phyloP scores from a whole-genome alignment of 2,797 vertebrate species.

The Zenarchopterus dispar region DNA sequence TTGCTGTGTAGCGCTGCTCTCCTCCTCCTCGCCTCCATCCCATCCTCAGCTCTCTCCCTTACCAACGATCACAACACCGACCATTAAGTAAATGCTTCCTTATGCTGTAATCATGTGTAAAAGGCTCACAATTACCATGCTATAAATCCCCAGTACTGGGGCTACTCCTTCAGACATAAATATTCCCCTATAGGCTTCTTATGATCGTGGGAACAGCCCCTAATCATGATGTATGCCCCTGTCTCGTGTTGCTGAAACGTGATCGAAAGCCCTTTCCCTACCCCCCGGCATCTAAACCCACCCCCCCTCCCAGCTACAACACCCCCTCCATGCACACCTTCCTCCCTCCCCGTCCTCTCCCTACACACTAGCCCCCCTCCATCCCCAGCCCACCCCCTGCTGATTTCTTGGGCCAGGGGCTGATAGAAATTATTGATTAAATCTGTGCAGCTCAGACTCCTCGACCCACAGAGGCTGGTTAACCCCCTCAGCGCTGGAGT shows the following conservation, averaged over 20 bases:
- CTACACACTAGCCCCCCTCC: conserved; percentile 47
- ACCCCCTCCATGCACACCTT: conserved; percentile 22
- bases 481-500: conserved; percentile 82
- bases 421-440: conserved; percentile 95
- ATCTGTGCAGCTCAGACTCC: conserved; percentile 88
- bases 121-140: conserved; percentile 84
- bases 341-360: conserved; percentile 25
- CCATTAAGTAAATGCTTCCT: conserved; percentile 87
- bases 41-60: conserved; percentile 38
- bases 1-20: conserved; percentile 54
- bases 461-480: conserved; percentile 87
- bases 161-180: conserved; percentile 80
- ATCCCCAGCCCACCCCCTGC: conserved; percentile 77
- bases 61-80: conserved; percentile 57
- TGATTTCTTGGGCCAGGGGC: conserved; percentile 88
- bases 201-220: conserved; percentile 85
- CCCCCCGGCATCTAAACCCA: conserved; percentile 71
- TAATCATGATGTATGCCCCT: conserved; percentile 87
- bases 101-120: conserved; percentile 86
- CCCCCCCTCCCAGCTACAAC: conserved; percentile 56
- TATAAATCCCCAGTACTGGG: conserved; percentile 76
- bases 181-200: conserved; percentile 83
- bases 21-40: conserved; percentile 45
- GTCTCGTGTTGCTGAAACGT: conserved; percentile 86
- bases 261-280: conserved; percentile 84